These are phyloP conservation scores for Drosophila prosaltans DNA, from an alignment of 1,140 invertebrate species.

Conservation along the genomic window DNA sequence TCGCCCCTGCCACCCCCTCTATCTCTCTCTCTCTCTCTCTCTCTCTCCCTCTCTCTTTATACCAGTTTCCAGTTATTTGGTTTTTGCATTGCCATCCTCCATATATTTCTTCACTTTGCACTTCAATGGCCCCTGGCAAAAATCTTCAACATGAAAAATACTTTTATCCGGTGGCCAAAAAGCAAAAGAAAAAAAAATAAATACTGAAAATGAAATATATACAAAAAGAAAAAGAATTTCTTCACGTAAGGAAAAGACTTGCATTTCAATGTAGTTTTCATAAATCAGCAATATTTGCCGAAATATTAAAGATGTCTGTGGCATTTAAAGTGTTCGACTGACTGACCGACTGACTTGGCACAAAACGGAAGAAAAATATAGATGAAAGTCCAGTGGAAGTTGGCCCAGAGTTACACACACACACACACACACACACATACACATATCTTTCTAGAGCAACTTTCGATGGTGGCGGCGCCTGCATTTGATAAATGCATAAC, in stretches of 20 bases:
- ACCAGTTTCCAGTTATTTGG: constrained; percentile 63
- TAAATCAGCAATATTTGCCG: constrained; percentile 68
- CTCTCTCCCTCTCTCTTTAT: neutral
- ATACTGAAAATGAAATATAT: constrained; percentile 3
- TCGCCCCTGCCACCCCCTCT: too few species aligned
- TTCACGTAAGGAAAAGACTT: constrained; percentile 20
- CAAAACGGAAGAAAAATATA: too few species aligned
- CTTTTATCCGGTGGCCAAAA: constrained; percentile 59
- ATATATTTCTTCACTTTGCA: constrained; percentile 61
- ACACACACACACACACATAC: neutral
- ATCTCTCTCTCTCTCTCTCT: too few species aligned
- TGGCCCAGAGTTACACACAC: constrained; percentile 8
- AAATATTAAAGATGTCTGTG: constrained; percentile 71
- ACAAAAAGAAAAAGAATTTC: too few species aligned
- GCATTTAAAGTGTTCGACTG: constrained; percentile 56
- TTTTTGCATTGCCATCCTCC: constrained; percentile 46
- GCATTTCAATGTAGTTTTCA: constrained; percentile 58
- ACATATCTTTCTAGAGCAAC: constrained; percentile 28
- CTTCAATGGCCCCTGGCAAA: constrained; percentile 56
- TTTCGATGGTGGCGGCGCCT: constrained; percentile 26
- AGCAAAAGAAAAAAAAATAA: constrained; percentile 21
- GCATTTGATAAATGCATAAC: constrained; percentile 57
- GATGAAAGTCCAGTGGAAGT: constrained; percentile 20
- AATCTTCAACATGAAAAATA: constrained; percentile 76
- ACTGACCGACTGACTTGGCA: constrained; percentile 30